Evolutionary conservation across 1,140 invertebrate species (phyloP), one percentile per base, ranked within the genome.

Genomic region (Drosophila setifemur): DNA sequence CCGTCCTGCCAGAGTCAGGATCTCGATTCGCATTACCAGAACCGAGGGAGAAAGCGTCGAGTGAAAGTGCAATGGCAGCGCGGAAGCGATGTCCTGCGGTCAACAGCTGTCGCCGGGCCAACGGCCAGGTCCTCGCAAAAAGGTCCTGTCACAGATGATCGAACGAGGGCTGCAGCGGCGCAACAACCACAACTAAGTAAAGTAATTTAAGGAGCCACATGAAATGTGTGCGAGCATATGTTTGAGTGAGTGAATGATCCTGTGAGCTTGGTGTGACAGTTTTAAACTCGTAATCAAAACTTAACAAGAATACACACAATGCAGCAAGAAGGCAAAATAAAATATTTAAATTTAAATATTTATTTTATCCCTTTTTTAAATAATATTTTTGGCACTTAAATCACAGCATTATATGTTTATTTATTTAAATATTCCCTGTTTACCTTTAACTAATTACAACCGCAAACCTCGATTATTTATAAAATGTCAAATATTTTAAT

Each of bases 71-170:
- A 23, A 11, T 12, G 23, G 2, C 66, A 37, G 19, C 45, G 39
- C 47, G 60, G 23, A 47, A 72, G 23, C 58, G 70, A 19, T 50
- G 47, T 63, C 58, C 68, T 57, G 68, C 44, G 58, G 71, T 52
- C 50, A 50, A 21, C 52, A 73, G 40, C 40, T 81, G 68, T 60
- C 72, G 52, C 40, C 69, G 58, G 35, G 23, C 50, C 44, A 9
- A 45, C 21, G 47, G 68, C 40, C 61, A 83, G 14, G 37, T n/a
- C 35, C 48, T 44, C 14, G 33, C 45, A 11, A 72, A 73, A 18
- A 58, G 61, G 43, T 19, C 40, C 64, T 83, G 78, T 53, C 78
- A 75, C 72, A 86, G 79, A 85, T 85, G 75, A 85, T 85, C 79
- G 47, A 61, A 44, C 49, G 49, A 16, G 26, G 50, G 48, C 55